Percentiles rank a stretch among this genome's conserved stretches.
These are phyloP conservation scores for Drosophila prosaltans DNA, from an alignment of 1,140 invertebrate genomes.

Conservation along the genomic window DNA sequence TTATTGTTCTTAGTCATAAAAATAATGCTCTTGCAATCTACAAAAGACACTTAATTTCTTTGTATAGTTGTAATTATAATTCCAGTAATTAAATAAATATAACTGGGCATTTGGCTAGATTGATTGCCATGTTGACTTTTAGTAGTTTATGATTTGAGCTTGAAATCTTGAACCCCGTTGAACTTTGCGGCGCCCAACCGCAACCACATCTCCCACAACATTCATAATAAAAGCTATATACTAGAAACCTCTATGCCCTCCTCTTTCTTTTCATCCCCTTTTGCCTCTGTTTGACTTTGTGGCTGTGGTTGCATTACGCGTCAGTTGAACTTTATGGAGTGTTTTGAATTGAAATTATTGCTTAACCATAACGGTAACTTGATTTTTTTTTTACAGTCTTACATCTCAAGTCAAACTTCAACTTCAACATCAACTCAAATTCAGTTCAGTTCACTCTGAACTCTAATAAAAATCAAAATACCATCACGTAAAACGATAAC, in stretches of 20 bases:
- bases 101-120: slow-evolving; percentile 69
- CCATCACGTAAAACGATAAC: slow-evolving; percentile 75
- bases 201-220: slow-evolving; percentile 38
- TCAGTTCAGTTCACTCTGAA: slow-evolving; percentile 50
- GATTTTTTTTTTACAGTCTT: not conserved
- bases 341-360: slow-evolving; percentile 66
- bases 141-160: slow-evolving; percentile 66
- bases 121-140: slow-evolving; percentile 59
- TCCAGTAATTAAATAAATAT: slow-evolving; percentile 7
- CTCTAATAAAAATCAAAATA: slow-evolving; percentile 73
- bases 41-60: not conserved
- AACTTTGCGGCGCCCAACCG: slow-evolving; percentile 67
- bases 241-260: slow-evolving; percentile 11
- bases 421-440: slow-evolving; percentile 29
- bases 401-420: slow-evolving; percentile 38
- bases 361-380: slow-evolving; percentile 72
- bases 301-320: slow-evolving; percentile 46
- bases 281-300: not conserved
- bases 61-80: not conserved
- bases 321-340: slow-evolving; percentile 64
- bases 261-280: not conserved
- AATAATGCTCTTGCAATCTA: not conserved
- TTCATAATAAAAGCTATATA: slow-evolving; percentile 28
- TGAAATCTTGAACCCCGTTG: slow-evolving; percentile 65
- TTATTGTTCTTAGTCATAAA: too few relatives aligned